Conservation (phyloP, 2,797 vertebrate species). For the Pteronotus mesoamericanus region DNA sequence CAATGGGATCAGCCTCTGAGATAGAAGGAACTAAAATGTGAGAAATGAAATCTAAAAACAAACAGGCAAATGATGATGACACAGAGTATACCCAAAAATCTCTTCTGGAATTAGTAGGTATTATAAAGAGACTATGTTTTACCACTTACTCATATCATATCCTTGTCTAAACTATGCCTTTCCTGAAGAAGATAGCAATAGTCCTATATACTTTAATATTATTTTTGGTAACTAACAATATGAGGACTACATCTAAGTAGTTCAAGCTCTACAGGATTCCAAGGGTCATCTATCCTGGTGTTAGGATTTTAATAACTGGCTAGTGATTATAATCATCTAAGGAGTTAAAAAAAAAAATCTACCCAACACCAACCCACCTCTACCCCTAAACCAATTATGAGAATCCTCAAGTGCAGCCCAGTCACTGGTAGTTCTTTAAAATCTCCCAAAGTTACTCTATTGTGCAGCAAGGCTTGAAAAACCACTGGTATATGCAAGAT, state of each 20-base stretch:
- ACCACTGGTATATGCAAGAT: neutral
- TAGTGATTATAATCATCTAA: neutral
- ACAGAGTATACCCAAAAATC: neutral
- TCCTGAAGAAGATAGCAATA: neutral
- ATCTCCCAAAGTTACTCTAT: constrained; percentile 9
- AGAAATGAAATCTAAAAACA: neutral
- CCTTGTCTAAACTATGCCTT: neutral
- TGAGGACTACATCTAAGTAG: neutral
- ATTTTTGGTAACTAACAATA: neutral
- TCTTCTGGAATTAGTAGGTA: neutral
- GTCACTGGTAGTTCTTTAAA: neutral
- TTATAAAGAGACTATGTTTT: neutral
- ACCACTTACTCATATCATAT: neutral
- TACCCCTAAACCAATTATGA: neutral
- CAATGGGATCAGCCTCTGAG: neutral
- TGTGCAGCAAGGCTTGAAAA: neutral
- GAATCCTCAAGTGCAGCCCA: neutral
- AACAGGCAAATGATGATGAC: neutral
- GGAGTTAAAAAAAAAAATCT: neutral
- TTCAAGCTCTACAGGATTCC: neutral
- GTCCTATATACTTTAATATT: neutral
- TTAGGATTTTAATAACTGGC: constrained; percentile 11
- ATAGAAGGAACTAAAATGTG: neutral
- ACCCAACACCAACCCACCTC: neutral
- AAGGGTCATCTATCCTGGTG: neutral